A percentile compares a stretch with the other conserved stretches of the same genome.
Conservation (phyloP, 2,888 invertebrate species). For the Meiosimyza platycephala region DNA sequence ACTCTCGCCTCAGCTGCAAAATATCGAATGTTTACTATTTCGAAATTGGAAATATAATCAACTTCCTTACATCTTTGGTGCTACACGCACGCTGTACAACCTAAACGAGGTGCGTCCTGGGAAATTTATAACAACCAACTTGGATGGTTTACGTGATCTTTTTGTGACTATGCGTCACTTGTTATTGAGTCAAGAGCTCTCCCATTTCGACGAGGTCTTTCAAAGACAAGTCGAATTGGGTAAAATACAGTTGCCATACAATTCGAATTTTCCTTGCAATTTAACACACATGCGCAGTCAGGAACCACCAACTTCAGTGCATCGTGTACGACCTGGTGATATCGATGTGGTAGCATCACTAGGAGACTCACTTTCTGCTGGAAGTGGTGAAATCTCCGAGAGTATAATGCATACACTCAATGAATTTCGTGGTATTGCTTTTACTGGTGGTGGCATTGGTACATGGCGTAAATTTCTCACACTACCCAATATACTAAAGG, state of each 20-base stretch:
- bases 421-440: constrained; percentile 69
- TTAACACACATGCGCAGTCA: constrained; percentile 58
- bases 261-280: constrained; percentile 63
- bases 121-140: constrained; percentile 49
- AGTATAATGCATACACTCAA: constrained; percentile 65
- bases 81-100: constrained; percentile 39
- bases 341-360: constrained; percentile 72
- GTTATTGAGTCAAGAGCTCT: constrained; percentile 41
- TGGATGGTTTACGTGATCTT: constrained; percentile 51
- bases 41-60: constrained; percentile 7
- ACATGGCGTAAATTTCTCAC: constrained; percentile 70
- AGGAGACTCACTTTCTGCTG: constrained; percentile 73
- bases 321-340: constrained; percentile 71
- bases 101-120: constrained; percentile 42
- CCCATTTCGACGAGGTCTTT: constrained; percentile 44
- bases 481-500: constrained; percentile 72
- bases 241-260: constrained; percentile 56
- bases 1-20: not conserved
- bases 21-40: not conserved
- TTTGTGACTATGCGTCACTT: constrained; percentile 47
- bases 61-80: constrained; percentile 43
- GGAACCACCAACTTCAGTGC: constrained; percentile 68
- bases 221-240: constrained; percentile 47
- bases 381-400: constrained; percentile 69
- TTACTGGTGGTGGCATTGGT: constrained; percentile 69